These are phyloP conservation scores for Synaphobranchus kaupii DNA, from an alignment of 2,797 vertebrate genomes.

Conservation along the genomic window DNA sequence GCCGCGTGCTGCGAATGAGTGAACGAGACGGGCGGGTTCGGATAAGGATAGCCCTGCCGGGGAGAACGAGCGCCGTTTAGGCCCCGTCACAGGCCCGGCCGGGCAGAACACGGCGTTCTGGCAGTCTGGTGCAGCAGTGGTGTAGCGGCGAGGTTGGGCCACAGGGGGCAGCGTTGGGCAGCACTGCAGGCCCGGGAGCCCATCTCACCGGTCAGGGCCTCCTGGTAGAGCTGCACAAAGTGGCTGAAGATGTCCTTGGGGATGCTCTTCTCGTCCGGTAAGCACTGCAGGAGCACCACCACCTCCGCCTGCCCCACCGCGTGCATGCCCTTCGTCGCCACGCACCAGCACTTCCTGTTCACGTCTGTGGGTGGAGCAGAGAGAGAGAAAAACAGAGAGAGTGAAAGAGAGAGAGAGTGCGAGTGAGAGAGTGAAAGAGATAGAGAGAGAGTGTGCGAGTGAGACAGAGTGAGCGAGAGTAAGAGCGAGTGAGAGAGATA, in stretches of 20 bases:
- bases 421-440: slow-evolving; percentile 36
- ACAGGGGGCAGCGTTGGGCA: not conserved
- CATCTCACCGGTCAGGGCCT: slow-evolving; percentile 87
- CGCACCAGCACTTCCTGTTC: slow-evolving; percentile 98
- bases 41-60: not conserved
- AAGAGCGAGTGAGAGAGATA: not conserved
- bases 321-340: slow-evolving; percentile 97
- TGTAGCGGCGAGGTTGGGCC: not conserved
- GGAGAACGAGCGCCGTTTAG: not conserved
- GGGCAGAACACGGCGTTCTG: not conserved
- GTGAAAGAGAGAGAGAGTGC: slow-evolving; percentile 34
- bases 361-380: slow-evolving; percentile 78
- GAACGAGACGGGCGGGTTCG: not conserved
- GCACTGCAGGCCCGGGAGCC: not conserved
- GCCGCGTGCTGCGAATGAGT: not conserved
- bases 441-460: not conserved
- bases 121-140: not conserved
- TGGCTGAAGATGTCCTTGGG: slow-evolving; percentile 96
- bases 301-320: slow-evolving; percentile 95
- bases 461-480: not conserved
- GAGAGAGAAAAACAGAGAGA: slow-evolving; percentile 37
- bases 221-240: slow-evolving; percentile 96
- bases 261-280: slow-evolving; percentile 94
- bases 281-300: slow-evolving; percentile 91
- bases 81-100: not conserved